Evolutionary conservation across 35 echinoderm and acorn worm species (phyloP).

Genomic region (Ophioderma brevispina): DNA sequence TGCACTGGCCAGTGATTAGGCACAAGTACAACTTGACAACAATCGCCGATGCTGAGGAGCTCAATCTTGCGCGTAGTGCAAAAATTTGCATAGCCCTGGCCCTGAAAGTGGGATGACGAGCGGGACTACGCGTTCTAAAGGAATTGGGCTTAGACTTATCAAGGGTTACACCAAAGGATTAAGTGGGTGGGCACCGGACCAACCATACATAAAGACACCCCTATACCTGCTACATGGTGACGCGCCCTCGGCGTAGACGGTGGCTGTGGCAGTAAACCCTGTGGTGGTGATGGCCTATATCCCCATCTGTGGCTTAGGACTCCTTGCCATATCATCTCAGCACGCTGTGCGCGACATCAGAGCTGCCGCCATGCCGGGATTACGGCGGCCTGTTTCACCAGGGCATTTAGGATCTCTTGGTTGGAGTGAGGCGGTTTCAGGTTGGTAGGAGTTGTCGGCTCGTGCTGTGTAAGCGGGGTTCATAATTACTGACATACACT

Average conservation of each 20-base stretch:
- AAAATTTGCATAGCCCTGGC: too few relatives aligned
- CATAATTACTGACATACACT: constrained; percentile 55
- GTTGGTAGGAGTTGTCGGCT: background rate
- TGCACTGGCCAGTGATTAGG: too few relatives aligned
- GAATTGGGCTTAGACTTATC: too few relatives aligned
- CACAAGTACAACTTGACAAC: too few relatives aligned
- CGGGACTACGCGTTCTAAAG: too few relatives aligned
- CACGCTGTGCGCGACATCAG: background rate
- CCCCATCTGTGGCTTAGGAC: background rate
- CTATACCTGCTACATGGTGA: constrained; percentile 9
- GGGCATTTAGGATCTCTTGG: constrained; percentile 59
- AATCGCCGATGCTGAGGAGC: too few relatives aligned
- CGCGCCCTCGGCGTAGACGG: constrained; percentile 28
- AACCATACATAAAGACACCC: too few relatives aligned
- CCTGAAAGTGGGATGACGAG: too few relatives aligned
- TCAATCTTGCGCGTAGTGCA: too few relatives aligned
- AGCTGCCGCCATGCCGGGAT: constrained; percentile 60
- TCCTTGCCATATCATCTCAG: background rate
- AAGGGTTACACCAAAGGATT: too few relatives aligned
- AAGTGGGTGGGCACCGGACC: too few relatives aligned
- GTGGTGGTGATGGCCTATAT: background rate
- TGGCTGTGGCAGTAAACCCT: constrained; percentile 12
- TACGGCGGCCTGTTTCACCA: constrained; percentile 66
- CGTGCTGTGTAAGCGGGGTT: constrained; percentile 7
- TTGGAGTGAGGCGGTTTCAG: constrained; percentile 39